Evolutionary conservation across 1,140 invertebrate species (phyloP).

Genomic region (Pachypeltis micranthus): DNA sequence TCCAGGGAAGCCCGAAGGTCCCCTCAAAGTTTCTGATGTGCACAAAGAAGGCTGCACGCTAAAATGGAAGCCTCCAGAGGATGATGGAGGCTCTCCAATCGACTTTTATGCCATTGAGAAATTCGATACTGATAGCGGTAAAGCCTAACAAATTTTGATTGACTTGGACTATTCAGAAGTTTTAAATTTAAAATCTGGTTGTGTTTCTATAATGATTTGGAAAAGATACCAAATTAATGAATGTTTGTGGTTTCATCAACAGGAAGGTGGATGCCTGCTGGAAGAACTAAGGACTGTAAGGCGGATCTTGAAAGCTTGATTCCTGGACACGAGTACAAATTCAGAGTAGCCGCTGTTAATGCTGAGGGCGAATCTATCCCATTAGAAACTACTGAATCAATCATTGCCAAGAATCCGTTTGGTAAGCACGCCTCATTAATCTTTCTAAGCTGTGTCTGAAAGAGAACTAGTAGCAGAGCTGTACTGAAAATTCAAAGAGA

Average conservation of each 20-base stretch:
- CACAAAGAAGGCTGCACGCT: constrained; percentile 87
- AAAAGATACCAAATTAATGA: no score
- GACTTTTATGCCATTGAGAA: constrained; percentile 89
- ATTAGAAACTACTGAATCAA: constrained; percentile 72
- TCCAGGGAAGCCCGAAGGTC: constrained; percentile 82
- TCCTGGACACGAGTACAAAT: constrained; percentile 91
- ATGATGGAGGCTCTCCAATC: constrained; percentile 84
- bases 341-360: constrained; percentile 90
- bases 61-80: constrained; percentile 84
- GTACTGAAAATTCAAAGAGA: no score
- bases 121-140: constrained; percentile 63
- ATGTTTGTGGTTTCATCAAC: constrained; percentile 14
- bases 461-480: no score
- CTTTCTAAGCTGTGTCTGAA: no score
- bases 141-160: no score
- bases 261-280: constrained; percentile 70
- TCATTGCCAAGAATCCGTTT: constrained; percentile 96
- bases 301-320: constrained; percentile 72
- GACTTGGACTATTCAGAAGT: no score
- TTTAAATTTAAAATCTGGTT: no score
- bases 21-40: constrained; percentile 78
- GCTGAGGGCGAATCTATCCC: constrained; percentile 90
- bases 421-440: no score
- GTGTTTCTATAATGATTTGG: no score
- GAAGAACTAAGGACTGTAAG: constrained; percentile 65